Evolutionary conservation across 2,888 invertebrate genomes (phyloP).

Genomic region (Diaphora mendica): DNA sequence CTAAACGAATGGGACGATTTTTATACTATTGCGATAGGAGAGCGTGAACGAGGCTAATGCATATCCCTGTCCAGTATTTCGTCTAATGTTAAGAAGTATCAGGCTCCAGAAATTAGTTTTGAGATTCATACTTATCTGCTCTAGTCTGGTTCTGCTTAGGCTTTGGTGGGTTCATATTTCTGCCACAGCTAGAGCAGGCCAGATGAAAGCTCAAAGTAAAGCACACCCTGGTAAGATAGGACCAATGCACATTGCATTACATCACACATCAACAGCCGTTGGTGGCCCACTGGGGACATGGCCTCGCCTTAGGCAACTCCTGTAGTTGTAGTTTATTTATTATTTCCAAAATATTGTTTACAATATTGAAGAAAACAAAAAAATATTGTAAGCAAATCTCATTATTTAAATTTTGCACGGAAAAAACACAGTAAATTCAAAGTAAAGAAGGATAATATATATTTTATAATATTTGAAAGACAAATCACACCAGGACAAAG

Average conservation of each 20-base stretch:
- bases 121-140: not conserved
- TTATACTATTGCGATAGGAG: not conserved
- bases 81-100: not conserved
- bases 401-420: not conserved
- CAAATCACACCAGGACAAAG: conserved; percentile 19
- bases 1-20: not conserved
- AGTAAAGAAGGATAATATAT: not conserved
- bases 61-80: not conserved
- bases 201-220: not conserved
- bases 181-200: not conserved
- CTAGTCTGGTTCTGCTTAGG: not conserved
- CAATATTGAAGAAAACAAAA: not conserved
- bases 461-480: not conserved
- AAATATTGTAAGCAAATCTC: not conserved
- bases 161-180: not conserved
- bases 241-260: too few relatives aligned
- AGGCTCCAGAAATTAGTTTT: not conserved
- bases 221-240: not conserved
- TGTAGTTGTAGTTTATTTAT: not conserved
- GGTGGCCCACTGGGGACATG: too few relatives aligned
- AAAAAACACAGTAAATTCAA: not conserved
- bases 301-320: too few relatives aligned
- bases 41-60: too few relatives aligned
- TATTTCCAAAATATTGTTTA: not conserved
- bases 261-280: too few relatives aligned